Conservation (phyloP, 2,797 vertebrate species). For the Etheostoma nigrum region DNA sequence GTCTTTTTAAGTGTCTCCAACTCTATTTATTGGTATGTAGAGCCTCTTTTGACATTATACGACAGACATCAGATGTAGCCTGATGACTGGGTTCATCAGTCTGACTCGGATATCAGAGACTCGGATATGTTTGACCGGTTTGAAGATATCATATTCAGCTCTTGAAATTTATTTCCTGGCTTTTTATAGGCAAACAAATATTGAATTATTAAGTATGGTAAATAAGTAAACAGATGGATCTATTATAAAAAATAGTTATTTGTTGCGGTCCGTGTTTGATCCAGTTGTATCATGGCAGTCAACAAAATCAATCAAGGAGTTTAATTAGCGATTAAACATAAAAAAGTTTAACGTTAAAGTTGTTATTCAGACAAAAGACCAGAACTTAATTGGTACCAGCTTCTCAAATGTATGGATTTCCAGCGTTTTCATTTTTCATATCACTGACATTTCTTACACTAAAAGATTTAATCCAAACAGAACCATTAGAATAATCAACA, state of each 20-base stretch:
- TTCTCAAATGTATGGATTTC: background rate
- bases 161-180: background rate
- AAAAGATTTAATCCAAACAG: background rate
- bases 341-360: too few relatives aligned
- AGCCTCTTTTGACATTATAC: background rate
- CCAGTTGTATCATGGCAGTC: background rate
- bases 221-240: background rate
- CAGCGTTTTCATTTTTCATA: background rate
- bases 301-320: background rate
- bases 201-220: background rate
- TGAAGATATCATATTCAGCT: background rate
- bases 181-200: background rate
- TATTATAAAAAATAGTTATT: background rate
- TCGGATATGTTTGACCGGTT: background rate
- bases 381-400: background rate
- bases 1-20: conserved; percentile 24
- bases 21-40: conserved; percentile 19
- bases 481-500: background rate
- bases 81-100: background rate
- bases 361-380: background rate
- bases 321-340: background rate
- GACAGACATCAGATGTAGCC: conserved; percentile 12
- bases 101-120: background rate
- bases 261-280: background rate
- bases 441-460: background rate